Evolutionary conservation across 2,113 vertebrate species (phyloP), one percentile per base, ranked within the genome.

Genomic region (Nibea coibor): DNA sequence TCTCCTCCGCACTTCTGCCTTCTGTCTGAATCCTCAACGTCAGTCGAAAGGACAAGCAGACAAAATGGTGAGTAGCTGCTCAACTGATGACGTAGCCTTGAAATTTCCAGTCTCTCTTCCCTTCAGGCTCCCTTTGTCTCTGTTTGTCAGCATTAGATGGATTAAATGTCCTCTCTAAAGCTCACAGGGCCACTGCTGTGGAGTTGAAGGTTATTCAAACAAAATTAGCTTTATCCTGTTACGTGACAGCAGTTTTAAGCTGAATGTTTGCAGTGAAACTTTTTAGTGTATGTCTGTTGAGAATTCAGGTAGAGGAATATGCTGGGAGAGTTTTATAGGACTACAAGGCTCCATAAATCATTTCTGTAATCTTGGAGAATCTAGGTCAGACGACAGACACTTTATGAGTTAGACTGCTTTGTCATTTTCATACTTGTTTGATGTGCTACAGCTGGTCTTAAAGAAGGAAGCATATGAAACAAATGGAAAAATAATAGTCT

Each of bases 41-140:
- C 91, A 83, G 90, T 91, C 92, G 81, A 92, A 56, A 94, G 94
- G 91, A 92, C 90, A 76, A 94, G 85, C 91, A 91, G 85, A 86
- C 91, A 95, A 92, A 90, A 95, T 95, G 94, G 94, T 95, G 90
- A 95, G 94, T 95, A 89, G 64, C 70, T 54, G 84, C 83, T 45
- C n/a, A 10, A 10, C 67, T 72, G 81, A 51, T 93, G 84, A 89
- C 81, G 76, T 82, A 76, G 83, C 47, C 48, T 77, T 19, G 12
- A 81, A 80, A 48, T 71, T 58, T 82, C 26, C 47, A 3, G 17
- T 48, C 43, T 68, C n/a, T 74, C 22, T 71, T 47, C 62, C 39
- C 26, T 43, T 53, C 9, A 7, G 63, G 22, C n/a, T 58, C 3
- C 31, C 17, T 42, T 58, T 77, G 50, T 84, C 10, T 72, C 35